Evolutionary conservation across 2,888 invertebrate species (phyloP).

Genomic region (Stictocephala bisonia): DNA sequence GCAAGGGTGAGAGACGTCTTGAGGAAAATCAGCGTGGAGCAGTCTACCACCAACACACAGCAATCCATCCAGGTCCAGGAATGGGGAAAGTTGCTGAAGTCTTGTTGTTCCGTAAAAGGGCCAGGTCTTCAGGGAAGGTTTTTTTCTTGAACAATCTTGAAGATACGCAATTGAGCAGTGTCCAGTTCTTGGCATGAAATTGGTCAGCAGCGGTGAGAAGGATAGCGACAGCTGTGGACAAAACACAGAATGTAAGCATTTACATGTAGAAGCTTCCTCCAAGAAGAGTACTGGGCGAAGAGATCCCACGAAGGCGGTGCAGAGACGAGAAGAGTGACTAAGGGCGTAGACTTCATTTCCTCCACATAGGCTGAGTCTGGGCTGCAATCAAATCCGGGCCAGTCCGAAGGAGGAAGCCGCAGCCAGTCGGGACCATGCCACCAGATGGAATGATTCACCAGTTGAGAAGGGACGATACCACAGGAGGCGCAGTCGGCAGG

Average conservation of each 20-base stretch:
- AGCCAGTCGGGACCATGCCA: conserved; percentile 28
- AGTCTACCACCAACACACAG: conserved; percentile 49
- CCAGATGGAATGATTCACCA: neutral
- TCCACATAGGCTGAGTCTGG: neutral
- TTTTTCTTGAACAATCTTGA: neutral
- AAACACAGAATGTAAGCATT: neutral
- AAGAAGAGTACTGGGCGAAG: neutral
- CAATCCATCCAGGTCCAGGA: conserved; percentile 9
- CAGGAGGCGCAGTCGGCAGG: conserved; percentile 14
- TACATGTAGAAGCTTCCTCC: neutral
- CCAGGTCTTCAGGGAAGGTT: conserved; percentile 7
- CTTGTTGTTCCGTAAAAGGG: neutral
- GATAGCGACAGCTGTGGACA: neutral
- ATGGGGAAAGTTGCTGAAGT: neutral
- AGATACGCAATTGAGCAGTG: neutral
- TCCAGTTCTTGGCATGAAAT: neutral
- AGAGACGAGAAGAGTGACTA: neutral
- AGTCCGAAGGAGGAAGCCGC: neutral
- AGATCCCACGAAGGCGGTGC: neutral
- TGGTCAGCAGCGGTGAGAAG: neutral
- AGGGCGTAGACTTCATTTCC: neutral
- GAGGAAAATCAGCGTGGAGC: conserved; percentile 6
- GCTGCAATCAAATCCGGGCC: neutral
- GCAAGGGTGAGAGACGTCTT: conserved; percentile 19
- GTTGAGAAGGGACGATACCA: neutral